Percentiles rank a stretch among this genome's conserved stretches.
Conservation (phyloP, 2,888 invertebrate genomes). For the Bimastos eiseni region DNA sequence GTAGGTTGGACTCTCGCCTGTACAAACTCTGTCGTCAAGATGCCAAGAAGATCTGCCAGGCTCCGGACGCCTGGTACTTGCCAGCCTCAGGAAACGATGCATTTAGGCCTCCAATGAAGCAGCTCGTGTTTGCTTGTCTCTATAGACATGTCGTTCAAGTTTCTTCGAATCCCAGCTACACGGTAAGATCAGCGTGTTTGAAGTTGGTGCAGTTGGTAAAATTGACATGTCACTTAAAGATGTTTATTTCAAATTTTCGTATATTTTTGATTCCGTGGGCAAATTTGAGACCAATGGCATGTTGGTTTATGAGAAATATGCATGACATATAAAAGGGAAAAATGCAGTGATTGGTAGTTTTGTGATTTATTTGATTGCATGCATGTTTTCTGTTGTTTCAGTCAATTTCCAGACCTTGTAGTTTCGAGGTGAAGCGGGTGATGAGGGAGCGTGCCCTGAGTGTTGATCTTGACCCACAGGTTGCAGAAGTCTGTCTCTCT, state of each 20-base stretch:
- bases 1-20: slow-evolving; percentile 64
- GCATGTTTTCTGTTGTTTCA: background rate
- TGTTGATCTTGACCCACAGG: slow-evolving; percentile 89
- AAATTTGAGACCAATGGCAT: too few relatives aligned
- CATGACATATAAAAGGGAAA: background rate
- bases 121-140: slow-evolving; percentile 83
- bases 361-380: background rate
- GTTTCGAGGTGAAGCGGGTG: slow-evolving; percentile 79
- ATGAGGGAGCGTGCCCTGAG: slow-evolving; percentile 90
- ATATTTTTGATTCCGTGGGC: background rate
- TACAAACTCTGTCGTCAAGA: slow-evolving; percentile 86
- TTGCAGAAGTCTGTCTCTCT: slow-evolving; percentile 85
- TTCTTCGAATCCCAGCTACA: slow-evolving; percentile 27
- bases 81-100: background rate
- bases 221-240: background rate
- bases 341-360: background rate
- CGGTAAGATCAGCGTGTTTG: slow-evolving; percentile 17
- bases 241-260: background rate
- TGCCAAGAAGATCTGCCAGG: slow-evolving; percentile 80
- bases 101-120: background rate
- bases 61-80: slow-evolving; percentile 76
- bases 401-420: slow-evolving; percentile 66
- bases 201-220: background rate
- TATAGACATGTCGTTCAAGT: slow-evolving; percentile 67
- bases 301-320: background rate